Base-by-base conservation (phyloP, 2,888 invertebrate species). In the Lasioglossum morio region DNA sequence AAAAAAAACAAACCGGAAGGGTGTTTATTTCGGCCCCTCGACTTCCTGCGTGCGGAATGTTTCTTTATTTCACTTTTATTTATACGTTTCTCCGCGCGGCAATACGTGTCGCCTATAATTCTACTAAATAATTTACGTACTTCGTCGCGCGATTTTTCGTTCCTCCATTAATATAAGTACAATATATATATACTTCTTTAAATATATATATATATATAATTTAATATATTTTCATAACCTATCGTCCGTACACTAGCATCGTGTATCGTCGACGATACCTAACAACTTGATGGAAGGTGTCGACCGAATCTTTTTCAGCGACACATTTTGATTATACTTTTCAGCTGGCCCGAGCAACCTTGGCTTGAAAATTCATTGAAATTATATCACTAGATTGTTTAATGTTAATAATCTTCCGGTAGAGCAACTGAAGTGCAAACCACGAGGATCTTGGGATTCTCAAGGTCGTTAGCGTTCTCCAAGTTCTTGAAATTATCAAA, bases 81-180 rank as follows among this genome's bases (percentile, higher is more conserved):
- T 85, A 81, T 85, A 88, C 90, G 88, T 84, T 85, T 77, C 82
- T 81, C 79, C 89, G 87, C 84, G 87, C 89, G 85, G 79, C 87
- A 86, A 83, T 89, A 81, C 89, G 88, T 88, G 77, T 88, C 86
- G 82, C 87, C 90, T 91, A 92, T 89, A 84, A 84, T 72, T 92
- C 93, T 94, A 94, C 93, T 92, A 94, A 93, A 94, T 94, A 91
- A 92, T 89, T 92, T 90, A 88, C 89, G 79, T 81, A 75, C 80
- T 75, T 91, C 84, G 79, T 90, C 85, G 80, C 79, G 86, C 83
- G 75, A 76, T 53, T 79, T 82, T 60, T 83, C 86, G 77, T 88
- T 86, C 72, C 75, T 85, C 80, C 84, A 76, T 81, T 87, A 82
- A 79, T 84, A 40, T 82, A 81, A 81, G 82, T 87, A 89, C 66